A percentile compares a stretch with the other conserved stretches of the same genome.
phyloP scores from a whole-genome alignment of 1,140 invertebrate genomes.

The Mya arenaria region DNA sequence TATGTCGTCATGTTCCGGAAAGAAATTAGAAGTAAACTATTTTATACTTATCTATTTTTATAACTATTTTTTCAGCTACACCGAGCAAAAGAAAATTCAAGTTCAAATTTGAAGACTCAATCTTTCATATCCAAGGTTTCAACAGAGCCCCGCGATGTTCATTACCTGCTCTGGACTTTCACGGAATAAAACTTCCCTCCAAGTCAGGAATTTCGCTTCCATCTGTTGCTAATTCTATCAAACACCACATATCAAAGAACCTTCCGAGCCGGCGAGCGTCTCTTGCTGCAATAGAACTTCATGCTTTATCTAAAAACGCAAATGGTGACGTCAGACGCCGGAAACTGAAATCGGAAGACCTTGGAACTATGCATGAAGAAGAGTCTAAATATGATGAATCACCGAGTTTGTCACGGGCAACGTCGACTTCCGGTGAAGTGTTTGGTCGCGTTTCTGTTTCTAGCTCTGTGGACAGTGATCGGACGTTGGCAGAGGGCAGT shows the following conservation, averaged over 20 bases:
- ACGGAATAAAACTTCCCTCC: slow-evolving; percentile 37
- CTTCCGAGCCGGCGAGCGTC: slow-evolving; percentile 14
- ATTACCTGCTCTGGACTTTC: slow-evolving; percentile 36
- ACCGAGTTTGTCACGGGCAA: slow-evolving; percentile 14
- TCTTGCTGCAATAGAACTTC: slow-evolving; percentile 32
- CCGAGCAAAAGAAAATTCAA: slow-evolving; percentile 44
- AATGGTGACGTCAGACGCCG: slow-evolving; percentile 15
- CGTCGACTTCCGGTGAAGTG: slow-evolving; percentile 36
- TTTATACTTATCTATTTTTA: no score
- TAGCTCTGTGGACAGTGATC: slow-evolving; percentile 17
- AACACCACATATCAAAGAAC: slow-evolving; percentile 46
- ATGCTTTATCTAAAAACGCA: slow-evolving; percentile 4
- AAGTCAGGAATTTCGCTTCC: slow-evolving; percentile 31
- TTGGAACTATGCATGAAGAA: slow-evolving; percentile 51
- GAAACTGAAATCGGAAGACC: slow-evolving; percentile 18
- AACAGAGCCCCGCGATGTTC: slow-evolving; percentile 33
- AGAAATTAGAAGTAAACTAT: no score
- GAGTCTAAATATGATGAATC: slow-evolving; percentile 35
- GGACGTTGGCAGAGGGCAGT: not conserved
- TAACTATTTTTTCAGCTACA: slow-evolving; percentile 45
- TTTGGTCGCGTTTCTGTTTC: slow-evolving; percentile 7
- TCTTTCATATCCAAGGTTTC: slow-evolving; percentile 20
- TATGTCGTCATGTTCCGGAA: no score
- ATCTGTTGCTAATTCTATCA: slow-evolving; percentile 34
- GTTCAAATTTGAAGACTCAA: slow-evolving; percentile 38